Base-by-base conservation (phyloP, 1,140 invertebrate species). In the Maniola jurtina region DNA sequence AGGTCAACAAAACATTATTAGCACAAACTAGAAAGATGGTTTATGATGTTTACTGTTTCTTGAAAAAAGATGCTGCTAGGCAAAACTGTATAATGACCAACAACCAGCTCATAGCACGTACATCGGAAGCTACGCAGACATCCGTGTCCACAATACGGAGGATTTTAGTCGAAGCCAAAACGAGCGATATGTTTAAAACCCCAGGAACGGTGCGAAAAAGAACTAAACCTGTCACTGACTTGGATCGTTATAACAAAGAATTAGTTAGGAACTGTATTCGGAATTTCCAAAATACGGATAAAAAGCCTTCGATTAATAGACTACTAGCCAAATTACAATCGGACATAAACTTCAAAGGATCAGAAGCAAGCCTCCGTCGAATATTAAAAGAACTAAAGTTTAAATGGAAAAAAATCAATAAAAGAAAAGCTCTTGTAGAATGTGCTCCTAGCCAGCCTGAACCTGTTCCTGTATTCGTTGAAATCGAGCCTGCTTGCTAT, bases 301-400 rank as follows among this genome's bases (percentile, higher is more conserved):
- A 16, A 16, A 6, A 8, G 14, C 15, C 48, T 5, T 8, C 48
- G 7, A 7, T 50, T 15, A 7, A 13, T 16, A 50, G 15, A 50
- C 7, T 50, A 50, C 0, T 16, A 13, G 7, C 16, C 14, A 50
- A 50, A 16, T 50, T 50, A 13, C 48, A 15, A 50, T 13, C 11
- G 13, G 45, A 47, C n/a, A 47, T 47, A 11, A 50, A 50, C 15
- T 50, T 50, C 15, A 15, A 50, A 50, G 48, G 48, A 8, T 50
- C 48, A 0, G 14, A 16, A 50, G 5, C 14, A 50, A 50, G 48
- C 16, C 48, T 50, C 7, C 48, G 48, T 16, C 14, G 48, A 50
- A 50, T 50, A 16, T 2, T 50, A 16, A 50, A 50, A 50, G 7
- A 16, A 8, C 10, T 50, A 16, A 14, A 14, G 11, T 50, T 50